These are phyloP conservation scores for Nasonovia ribisnigri DNA, from an alignment of 2,888 invertebrate genomes.

Conservation along the genomic window DNA sequence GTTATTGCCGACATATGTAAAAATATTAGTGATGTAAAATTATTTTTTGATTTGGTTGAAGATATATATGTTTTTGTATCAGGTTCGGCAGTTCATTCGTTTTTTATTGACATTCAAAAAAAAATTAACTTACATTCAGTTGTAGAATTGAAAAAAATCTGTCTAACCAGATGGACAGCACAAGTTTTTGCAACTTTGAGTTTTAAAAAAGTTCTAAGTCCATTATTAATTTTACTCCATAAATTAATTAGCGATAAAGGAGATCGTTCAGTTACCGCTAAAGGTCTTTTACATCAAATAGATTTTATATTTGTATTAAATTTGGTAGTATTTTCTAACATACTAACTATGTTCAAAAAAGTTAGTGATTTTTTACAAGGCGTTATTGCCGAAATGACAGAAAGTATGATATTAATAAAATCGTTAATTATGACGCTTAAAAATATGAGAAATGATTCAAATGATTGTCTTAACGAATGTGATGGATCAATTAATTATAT, in stretches of 20 bases:
- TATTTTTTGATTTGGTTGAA: slow-evolving; percentile 54
- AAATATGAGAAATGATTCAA: slow-evolving; percentile 37
- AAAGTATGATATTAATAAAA: slow-evolving; percentile 33
- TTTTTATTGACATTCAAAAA: slow-evolving; percentile 31
- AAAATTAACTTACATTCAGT: slow-evolving; percentile 34
- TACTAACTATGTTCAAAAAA: slow-evolving; percentile 34
- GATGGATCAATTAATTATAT: slow-evolving; percentile 9
- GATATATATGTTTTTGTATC: slow-evolving; percentile 53
- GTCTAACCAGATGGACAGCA: slow-evolving; percentile 31
- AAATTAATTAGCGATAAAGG: slow-evolving; percentile 26
- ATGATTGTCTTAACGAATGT: neutral
- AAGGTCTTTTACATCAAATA: slow-evolving; percentile 41
- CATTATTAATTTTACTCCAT: slow-evolving; percentile 36
- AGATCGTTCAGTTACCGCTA: slow-evolving; percentile 12
- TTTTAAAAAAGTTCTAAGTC: slow-evolving; percentile 32
- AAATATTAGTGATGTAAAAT: slow-evolving; percentile 11
- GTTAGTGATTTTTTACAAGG: slow-evolving; percentile 42
- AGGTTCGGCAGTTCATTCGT: slow-evolving; percentile 40
- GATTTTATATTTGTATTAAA: slow-evolving; percentile 38
- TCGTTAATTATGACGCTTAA: slow-evolving; percentile 23
- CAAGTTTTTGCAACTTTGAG: slow-evolving; percentile 14
- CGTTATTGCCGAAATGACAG: slow-evolving; percentile 16
- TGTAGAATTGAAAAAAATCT: slow-evolving; percentile 56
- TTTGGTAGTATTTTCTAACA: slow-evolving; percentile 8
- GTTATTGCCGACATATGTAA: slow-evolving; percentile 44